Base-by-base conservation (phyloP, 2,888 invertebrate species). In the Gastrophysa polygoni region DNA sequence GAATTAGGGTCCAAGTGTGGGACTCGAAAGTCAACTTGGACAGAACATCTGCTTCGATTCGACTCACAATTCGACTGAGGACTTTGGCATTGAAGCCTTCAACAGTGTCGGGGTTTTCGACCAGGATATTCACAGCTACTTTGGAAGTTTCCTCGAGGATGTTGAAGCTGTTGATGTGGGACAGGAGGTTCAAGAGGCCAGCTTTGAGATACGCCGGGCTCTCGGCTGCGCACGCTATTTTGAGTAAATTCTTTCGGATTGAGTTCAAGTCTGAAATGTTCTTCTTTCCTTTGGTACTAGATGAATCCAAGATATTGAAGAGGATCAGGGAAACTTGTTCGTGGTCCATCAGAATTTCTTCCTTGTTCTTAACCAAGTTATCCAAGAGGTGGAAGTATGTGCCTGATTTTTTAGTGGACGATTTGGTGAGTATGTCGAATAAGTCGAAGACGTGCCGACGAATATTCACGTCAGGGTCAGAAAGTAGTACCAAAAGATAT, bases 281-380 rank as follows among this genome's bases (percentile, higher is more conserved):
- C 46, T 67, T 68, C 8, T 67, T 69, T 8, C 67, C 64, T 55
- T 65, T 71, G 14, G 83, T 82, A 69, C 86, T 84, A 8, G 56
- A 50, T 3, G 68, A 55, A 0, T 85, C 86, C 0, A 91, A 69
- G 57, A 89, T 80, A 10, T 87, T 87, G 67, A 86, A 88, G 1
- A 92, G 75, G 17, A 88, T 82, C 38, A 90, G 80, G 0, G 86
- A 82, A 16, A 90, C 78, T 75, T 92, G 91, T 65, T 90, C 87
- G 34, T 85, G 80, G 72, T 92, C 92, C 64, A 90, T 77, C 24
- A 85, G 68, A 43, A 92, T 82, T 75, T 91, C 92, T 57, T 76
- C 75, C 47, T 68, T 69, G 43, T 73, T 67, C 24, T 68, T 68
- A n/a, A 68, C 61, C 17, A 76, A 8, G 21, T 48, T 65, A 32